Base-by-base conservation (phyloP, 2,113 vertebrate species). In the Elachura formosa region DNA sequence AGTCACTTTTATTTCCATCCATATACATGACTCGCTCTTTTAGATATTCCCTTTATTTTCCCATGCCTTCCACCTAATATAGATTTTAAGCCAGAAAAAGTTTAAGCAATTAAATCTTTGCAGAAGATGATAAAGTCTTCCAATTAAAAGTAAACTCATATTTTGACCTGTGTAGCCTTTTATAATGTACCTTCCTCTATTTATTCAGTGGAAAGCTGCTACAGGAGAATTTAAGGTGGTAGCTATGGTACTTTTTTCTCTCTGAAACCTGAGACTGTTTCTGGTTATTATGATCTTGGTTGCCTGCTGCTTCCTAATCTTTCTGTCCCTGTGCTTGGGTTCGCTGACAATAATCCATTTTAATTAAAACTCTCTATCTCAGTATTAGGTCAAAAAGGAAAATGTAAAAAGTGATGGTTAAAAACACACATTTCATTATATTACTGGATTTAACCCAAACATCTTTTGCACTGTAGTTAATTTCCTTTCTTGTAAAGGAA, bases 391-490 rank as follows among this genome's bases (percentile, higher is more conserved):
- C 46, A 85, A 81, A 41, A 90, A 11, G 13, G 63, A 90, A 76
- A 41, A 91, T n/a, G 40, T 40, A 94, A 76, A 93, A 81, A 54
- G 33, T 36, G 15, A 73, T 23, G 43, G 33, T 33, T 76, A 92
- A 95, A 94, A 96, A 51, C 29, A 14, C 23, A 56, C 54, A 59
- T 94, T 96, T 48, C 54, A 73, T 45, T 87, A 73, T 87, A 63
- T 93, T 68, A 38, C 38, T 76, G 61, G 21, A 92, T 90, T 78
- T 38, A 80, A 77, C 55, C 22, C 49, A 59, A 74, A 87, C 62
- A 26, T 69, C 58, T 87, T 92, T 81, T 91, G 22, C 72, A 66
- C 5, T 36, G 67, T 48, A 67, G 17, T 23, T 89, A 51, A 67
- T 61, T 83, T 55, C 34, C 54, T 56, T 92, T 52, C 51, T 41